phyloP scores from a whole-genome alignment of 2,888 invertebrate genomes.

The Muscina levida region DNA sequence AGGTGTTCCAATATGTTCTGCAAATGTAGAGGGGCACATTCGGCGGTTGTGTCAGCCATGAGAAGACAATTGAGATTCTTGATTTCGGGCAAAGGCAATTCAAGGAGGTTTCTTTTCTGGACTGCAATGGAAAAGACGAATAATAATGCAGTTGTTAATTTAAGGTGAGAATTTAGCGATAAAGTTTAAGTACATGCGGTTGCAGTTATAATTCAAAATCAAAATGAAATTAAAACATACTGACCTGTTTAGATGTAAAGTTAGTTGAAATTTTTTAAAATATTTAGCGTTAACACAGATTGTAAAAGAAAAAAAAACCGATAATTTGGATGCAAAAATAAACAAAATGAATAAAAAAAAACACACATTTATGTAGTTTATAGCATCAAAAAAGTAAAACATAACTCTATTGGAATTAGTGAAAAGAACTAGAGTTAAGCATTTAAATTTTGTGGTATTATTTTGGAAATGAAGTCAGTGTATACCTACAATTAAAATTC shows the following conservation, averaged over 20 bases:
- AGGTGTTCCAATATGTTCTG: slow-evolving; percentile 69
- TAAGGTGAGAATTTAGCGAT: too few species aligned
- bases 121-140: slow-evolving; percentile 48
- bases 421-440: too few species aligned
- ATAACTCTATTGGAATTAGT: too few species aligned
- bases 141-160: too few species aligned
- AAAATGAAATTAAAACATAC: slow-evolving; percentile 20
- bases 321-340: slow-evolving; percentile 1
- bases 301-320: not conserved
- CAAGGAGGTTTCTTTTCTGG: slow-evolving; percentile 28
- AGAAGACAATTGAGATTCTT: slow-evolving; percentile 61
- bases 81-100: slow-evolving; percentile 36
- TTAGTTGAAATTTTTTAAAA: not conserved
- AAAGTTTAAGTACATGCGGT: too few species aligned
- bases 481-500: too few species aligned
- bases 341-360: too few species aligned
- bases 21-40: slow-evolving; percentile 73
- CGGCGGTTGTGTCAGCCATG: slow-evolving; percentile 73
- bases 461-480: too few species aligned
- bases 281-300: not conserved
- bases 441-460: too few species aligned
- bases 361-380: too few species aligned
- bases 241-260: slow-evolving; percentile 1
- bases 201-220: not conserved
- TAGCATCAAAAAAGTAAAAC: too few species aligned